Evolutionary conservation across 2,888 invertebrate genomes (phyloP), one percentile per base, ranked within the genome.

Genomic region (Tryphoninae sp.): DNA sequence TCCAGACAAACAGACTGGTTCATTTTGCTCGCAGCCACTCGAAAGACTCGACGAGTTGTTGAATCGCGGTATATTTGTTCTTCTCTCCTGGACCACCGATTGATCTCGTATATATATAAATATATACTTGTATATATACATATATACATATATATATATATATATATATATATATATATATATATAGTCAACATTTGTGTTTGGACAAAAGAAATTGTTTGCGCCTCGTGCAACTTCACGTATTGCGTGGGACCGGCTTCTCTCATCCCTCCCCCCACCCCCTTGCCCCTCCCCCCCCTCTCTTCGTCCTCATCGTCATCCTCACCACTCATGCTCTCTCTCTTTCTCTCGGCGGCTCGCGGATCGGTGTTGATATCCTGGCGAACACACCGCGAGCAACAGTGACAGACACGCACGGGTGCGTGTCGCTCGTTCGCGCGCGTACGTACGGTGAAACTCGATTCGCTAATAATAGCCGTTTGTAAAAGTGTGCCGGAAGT

Each of bases 1-100:
- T 61, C 77, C 69, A 77, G 62, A 69, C 77, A 69, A 89, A 89
- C 89, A 88, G 89, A 89, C 89, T 86, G 69, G 81, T 75, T 84
- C 83, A 88, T 88, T 89, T 88, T 88, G 13, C 45, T 45, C 13
- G 45, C 45, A 13, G 45, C 16, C 55, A 19, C 55, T 16, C 55
- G 16, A n/a, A 19, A 16, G 55, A 16, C 55, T 55, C 19, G 16
- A 55, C 9, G 9, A 16, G 55, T 55, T 55, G 6, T 55, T 55
- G 45, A 45, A 45, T 45, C 13, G 2, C 45, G 55, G 9, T 19
- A 19, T 55, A 19, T 55, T 55, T 55, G 9, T 55, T 55, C 55
- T 16, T 16, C 6, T 19, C 9, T 55, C 8, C 55, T 49, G 49
- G 49, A 81, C 78, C 75, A 33, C 33, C 33, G 33, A 33, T 33